Base-by-base conservation (phyloP, 2,888 invertebrate species). In the Cataglyphis rosenhaueri region DNA sequence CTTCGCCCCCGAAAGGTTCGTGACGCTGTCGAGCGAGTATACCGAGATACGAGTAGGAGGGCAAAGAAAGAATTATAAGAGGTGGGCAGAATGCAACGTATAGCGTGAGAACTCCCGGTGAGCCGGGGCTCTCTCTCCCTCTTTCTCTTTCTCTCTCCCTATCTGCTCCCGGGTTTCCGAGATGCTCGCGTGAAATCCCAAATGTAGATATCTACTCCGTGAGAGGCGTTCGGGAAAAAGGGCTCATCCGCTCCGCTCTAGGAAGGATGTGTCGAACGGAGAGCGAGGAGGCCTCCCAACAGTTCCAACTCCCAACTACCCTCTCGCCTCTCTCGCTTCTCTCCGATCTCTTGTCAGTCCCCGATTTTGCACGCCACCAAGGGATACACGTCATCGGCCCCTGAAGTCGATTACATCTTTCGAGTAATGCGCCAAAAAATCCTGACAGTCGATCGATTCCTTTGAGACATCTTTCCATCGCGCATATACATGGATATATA, bases 121-220 rank as follows among this genome's bases (percentile, higher is more conserved):
- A 76, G 83, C 41, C 71, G 66, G 70, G 66, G 70, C 84, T 76
- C 76, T 68, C 76, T 68, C 70, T 44, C 8, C 15, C 35, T 12
- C 66, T 29, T 10, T 57, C 18, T 59, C 18, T 21, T 12, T 38
- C 75, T 57, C 70, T 44, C 1, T 8, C 44, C 25, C 38, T 12
- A 25, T 41, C 21, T 71, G 68, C 48, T 64, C 66, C 52, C 81
- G 73, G 52, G 81, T 81, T 78, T 79, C 64, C 79, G 88, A 71
- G 84, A 86, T 78, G 85, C 81, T 88, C 88, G 90, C 90, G 89
- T 89, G 89, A 91, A 91, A 90, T 92, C 88, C 88, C 85, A 92
- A 92, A 92, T 91, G 92, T 92, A 91, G 92, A 92, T 91, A 92
- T 90, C 90, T 88, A 83, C 82, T 78, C 83, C 85, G 74, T 82